phyloP scores from a whole-genome alignment of 2,888 invertebrate genomes.

The Epinotia brunnichana region DNA sequence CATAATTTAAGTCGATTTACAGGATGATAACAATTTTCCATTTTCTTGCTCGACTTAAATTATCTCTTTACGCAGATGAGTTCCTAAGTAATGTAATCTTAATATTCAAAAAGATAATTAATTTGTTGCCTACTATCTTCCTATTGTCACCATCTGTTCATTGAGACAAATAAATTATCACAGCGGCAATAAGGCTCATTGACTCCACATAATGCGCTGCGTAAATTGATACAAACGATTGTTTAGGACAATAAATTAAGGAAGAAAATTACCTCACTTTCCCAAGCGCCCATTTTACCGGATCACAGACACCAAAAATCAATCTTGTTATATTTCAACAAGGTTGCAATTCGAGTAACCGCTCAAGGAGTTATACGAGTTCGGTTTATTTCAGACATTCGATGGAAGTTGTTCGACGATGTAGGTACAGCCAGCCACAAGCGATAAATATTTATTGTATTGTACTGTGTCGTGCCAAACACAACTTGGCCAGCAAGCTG shows the following conservation, averaged over 20 bases:
- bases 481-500: conserved; percentile 52
- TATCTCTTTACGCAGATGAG: neutral
- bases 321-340: neutral
- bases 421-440: conserved; percentile 51
- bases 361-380: neutral
- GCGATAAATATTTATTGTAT: conserved; percentile 60
- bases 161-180: conserved; percentile 35
- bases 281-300: neutral
- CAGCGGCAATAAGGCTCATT: conserved; percentile 48
- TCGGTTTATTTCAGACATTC: conserved; percentile 48
- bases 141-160: conserved; percentile 28
- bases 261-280: conserved; percentile 35
- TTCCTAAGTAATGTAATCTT: neutral
- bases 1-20: too few relatives aligned
- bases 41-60: too few relatives aligned
- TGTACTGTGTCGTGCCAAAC: conserved; percentile 55
- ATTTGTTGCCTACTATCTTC: neutral
- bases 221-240: conserved; percentile 71
- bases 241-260: conserved; percentile 51
- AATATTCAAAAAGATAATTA: neutral
- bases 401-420: conserved; percentile 50
- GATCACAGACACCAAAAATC: neutral
- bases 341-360: neutral
- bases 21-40: too few relatives aligned
- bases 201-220: conserved; percentile 53